A percentile compares a stretch with the other conserved stretches of the same genome.
These are phyloP conservation scores for Drosophila jambulina DNA, from an alignment of 1,140 invertebrate species.

Conservation along the genomic window DNA sequence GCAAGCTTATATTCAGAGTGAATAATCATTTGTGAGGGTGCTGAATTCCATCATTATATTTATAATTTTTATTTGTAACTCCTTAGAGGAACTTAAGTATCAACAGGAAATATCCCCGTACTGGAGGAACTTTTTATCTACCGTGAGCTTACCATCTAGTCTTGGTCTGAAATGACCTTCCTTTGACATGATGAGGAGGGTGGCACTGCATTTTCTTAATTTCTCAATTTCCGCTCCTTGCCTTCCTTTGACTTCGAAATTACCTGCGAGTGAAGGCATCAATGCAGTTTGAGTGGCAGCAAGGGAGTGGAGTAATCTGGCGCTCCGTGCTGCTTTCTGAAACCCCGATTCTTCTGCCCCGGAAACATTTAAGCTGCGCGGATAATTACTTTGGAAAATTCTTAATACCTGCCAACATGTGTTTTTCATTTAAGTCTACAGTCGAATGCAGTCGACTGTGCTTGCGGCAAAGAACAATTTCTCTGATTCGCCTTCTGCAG, in stretches of 20 bases:
- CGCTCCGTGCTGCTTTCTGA: neutral
- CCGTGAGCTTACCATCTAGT: neutral
- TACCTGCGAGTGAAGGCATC: constrained; percentile 1
- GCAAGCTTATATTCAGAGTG: neutral
- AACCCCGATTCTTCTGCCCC: neutral
- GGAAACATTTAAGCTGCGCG: neutral
- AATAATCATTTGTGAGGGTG: neutral
- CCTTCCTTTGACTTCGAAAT: neutral
- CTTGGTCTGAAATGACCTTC: neutral
- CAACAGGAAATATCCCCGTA: neutral
- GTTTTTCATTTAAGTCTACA: constrained; percentile 27
- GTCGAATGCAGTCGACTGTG: constrained; percentile 16
- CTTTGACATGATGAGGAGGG: no score
- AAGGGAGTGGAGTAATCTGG: neutral
- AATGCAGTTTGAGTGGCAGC: neutral
- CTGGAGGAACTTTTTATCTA: neutral
- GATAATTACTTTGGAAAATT: constrained; percentile 18
- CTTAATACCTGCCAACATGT: constrained; percentile 27
- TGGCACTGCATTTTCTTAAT: constrained; percentile 1
- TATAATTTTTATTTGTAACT: neutral
- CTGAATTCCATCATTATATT: neutral
- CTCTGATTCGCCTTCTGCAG: constrained; percentile 7
- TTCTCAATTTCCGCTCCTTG: neutral
- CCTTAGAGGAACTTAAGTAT: neutral
- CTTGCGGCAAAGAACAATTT: constrained; percentile 23